Base-by-base conservation (phyloP, 2,113 vertebrate species). In the Oncorhynchus clarkii region DNA sequence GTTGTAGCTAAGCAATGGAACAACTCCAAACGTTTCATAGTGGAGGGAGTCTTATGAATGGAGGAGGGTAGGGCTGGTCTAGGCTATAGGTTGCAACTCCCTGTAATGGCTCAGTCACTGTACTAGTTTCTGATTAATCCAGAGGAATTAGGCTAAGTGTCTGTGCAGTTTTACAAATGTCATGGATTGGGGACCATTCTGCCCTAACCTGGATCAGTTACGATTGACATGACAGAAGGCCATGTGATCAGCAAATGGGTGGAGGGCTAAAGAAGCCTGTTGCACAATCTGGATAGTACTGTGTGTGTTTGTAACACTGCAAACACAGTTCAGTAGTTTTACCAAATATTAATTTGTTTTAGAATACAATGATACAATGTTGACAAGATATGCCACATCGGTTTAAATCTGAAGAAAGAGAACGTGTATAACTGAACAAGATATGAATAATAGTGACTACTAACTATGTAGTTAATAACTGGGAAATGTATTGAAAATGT, bases 231-330 rank as follows among this genome's bases (percentile, higher is more conserved):
- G 57, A 20, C 51, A 20, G 22, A 51, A 20, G 18, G 62, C 29
- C 87, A 85, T 84, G 89, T 88, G 89, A 90, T 66, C 48, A 45
- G 51, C 76, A 78, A 45, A 86, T 90, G 86, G 89, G 89, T 90
- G 86, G 80, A 87, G 71, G 49, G 34, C 7, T 34, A 9, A n/a
- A 80, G 48, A 60, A 59, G 68, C 67, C 82, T 70, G 67, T 87
- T 86, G 81, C 48, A 20, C 81, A 91, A 86, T 34, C 76, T 71
- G 72, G 14, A 66, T 64, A 66, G 34, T 64, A 45, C 6, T 45
- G 39, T 45, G 39, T 45, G 39, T 9, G 29, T 26, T 16, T 45
- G 9, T 26, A 64, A 64, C 60, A 69, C 34, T 39, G 31, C 34
- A 20, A 12, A 27, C 20, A 22, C 18, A 49, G 3, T 70, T 70